Base-by-base conservation (phyloP, 2,113 vertebrate species). In the Pardalotus punctatus region DNA sequence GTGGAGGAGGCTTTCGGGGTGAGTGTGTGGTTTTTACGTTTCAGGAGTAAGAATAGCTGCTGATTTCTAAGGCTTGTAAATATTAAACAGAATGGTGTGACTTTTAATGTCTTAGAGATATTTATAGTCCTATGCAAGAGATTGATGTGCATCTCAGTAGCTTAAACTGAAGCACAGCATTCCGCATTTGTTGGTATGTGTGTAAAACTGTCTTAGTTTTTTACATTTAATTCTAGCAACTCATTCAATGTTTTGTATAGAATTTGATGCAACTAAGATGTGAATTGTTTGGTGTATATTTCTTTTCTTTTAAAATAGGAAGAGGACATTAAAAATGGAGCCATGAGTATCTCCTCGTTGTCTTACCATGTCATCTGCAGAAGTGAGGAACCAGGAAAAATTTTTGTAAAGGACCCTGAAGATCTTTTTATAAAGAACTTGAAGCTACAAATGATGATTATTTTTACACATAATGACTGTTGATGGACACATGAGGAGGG, bases 1-100 rank as follows among this genome's bases (percentile, higher is more conserved):
- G 98, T 5, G 98, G 99, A 42, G 98, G 98, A 65, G 97, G 98
- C 57, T 99, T 99, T 88, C 96, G 98, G 58, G 98, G 98, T 98
- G 86, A 97, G 97, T 96, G 5, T 78, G 31, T 5, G 1, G 4
- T 24, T 86, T 65, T 74, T 70, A 12, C 7, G 9, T 72, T 95
- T 50, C 19, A 27, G 7, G 66, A 48, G 15, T 36, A 33, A 53
- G 16, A 91, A 13, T 13, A 21, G 11, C 16, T 88, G 5, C 16
- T 48, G 22, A 9, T 83, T 91, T 47, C 14, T 70, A 38, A 78
- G 51, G 33, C 22, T 65, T 70, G 15, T 42, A 31, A 89, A 40
- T 77, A 20, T 33, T 72, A 38, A 61, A n/a, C 14, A 48, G 45
- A 58, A 42, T 50, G 8, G 45, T 81, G 17, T 56, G 6, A 7